Conservation (phyloP, 2,888 invertebrate species). For the Tetanocera ferruginea region DNA sequence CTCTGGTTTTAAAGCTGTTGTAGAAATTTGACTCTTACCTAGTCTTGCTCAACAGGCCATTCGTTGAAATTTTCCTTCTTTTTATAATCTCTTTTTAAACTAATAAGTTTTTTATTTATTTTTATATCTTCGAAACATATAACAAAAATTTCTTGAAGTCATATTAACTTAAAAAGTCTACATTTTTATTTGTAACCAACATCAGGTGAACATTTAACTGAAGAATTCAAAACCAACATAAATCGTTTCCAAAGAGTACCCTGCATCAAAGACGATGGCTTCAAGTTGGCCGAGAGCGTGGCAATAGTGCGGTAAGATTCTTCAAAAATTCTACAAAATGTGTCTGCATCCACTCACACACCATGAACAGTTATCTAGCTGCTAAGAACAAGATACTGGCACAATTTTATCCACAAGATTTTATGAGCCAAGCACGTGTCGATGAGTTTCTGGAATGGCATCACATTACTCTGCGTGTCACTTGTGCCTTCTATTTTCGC, state of each 20-base stretch:
- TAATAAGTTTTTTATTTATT: slow-evolving; percentile 21
- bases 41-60: too few species aligned
- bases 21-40: too few species aligned
- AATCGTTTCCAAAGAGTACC: slow-evolving; percentile 78
- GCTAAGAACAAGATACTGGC: slow-evolving; percentile 69
- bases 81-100: neutral
- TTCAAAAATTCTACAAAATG: neutral
- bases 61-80: neutral
- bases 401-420: slow-evolving; percentile 78
- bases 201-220: slow-evolving; percentile 75
- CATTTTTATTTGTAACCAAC: neutral
- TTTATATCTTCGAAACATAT: too few species aligned
- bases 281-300: slow-evolving; percentile 77
- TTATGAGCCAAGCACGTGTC: slow-evolving; percentile 74
- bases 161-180: too few species aligned
- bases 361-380: slow-evolving; percentile 56
- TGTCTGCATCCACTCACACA: neutral
- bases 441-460: slow-evolving; percentile 84
- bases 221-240: slow-evolving; percentile 72
- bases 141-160: too few species aligned
- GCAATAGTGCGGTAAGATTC: slow-evolving; percentile 75
- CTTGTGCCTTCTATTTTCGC: slow-evolving; percentile 74
- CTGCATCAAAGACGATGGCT: slow-evolving; percentile 78
- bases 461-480: slow-evolving; percentile 74
- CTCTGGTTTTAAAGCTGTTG: too few species aligned